Conservation (phyloP, 2,888 invertebrate genomes). For the Siphlonurus alternatus region DNA sequence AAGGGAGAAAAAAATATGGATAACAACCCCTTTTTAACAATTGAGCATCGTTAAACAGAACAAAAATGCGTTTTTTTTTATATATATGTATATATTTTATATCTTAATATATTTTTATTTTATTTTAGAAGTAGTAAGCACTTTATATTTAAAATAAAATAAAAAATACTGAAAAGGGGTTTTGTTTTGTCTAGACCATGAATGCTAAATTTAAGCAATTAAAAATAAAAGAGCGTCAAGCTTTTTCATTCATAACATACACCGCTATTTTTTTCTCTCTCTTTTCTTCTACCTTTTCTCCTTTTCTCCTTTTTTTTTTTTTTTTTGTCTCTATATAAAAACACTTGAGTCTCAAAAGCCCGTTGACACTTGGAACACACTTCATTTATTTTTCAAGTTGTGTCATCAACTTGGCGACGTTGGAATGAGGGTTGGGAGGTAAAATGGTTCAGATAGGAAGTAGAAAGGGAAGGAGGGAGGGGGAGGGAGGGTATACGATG, state of each 20-base stretch:
- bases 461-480: neutral
- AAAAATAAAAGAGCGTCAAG: neutral
- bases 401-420: constrained; percentile 1
- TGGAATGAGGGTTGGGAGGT: neutral
- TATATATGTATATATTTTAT: neutral
- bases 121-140: neutral
- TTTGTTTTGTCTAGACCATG: neutral
- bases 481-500: neutral
- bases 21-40: neutral
- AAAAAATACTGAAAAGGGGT: neutral
- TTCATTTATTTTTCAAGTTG: constrained; percentile 4
- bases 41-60: neutral
- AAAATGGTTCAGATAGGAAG: neutral
- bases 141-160: neutral
- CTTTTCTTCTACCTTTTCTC: neutral
- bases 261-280: neutral
- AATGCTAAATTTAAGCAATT: neutral
- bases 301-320: neutral
- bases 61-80: too few relatives aligned
- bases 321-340: neutral
- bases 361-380: constrained; percentile 3
- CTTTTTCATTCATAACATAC: neutral
- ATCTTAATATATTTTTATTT: neutral
- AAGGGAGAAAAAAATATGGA: neutral
- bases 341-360: constrained; percentile 3